Evolutionary conservation across 2,797 vertebrate genomes (phyloP), one percentile per base, ranked within the genome.

Genomic region (Cossypha heuglini): DNA sequence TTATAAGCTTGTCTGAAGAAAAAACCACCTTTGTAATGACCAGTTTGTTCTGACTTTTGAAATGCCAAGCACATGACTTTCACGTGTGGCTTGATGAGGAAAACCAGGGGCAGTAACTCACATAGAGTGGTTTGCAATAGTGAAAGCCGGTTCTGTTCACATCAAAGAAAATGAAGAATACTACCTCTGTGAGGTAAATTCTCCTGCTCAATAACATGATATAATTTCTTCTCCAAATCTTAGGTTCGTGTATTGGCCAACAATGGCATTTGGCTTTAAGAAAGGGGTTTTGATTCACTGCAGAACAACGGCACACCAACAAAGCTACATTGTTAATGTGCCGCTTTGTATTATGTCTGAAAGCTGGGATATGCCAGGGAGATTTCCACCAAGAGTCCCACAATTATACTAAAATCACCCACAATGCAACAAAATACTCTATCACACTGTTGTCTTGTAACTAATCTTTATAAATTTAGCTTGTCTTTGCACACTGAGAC

Each of bases 391-490:
- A 85, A 93, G 63, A 37, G 1, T 45, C 73, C 74, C 78, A 81
- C 75, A 93, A 95, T 92, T 95, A 90, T 78, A 90, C 82, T 91
- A 71, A 72, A 93, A 96, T 96, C 96, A 91, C 68, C 90, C 94
- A 94, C 79, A 93, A 94, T 76, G 84, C 89, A 89, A 77, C 80
- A 86, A 88, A 91, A 80, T 77, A 82, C 49, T 95, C 91, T 83
- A 93, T 93, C 61, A 79, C 45, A 13, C 66, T 75, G 80, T 43
- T 91, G 91, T 86, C 75, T 88, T 86, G 55, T 77, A 92, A 81
- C 62, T 85, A 79, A 86, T 94, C 94, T 95, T 83, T 92, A 93
- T 86, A 95, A 96, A 93, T 92, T 90, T 92, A 90, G 89, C 84
- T 95, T 54, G 6, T 85, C 86, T 96, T 93, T 86, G 95, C 87